phyloP scores from a whole-genome alignment of 2,797 vertebrate genomes.

The Lacerta agilis region DNA sequence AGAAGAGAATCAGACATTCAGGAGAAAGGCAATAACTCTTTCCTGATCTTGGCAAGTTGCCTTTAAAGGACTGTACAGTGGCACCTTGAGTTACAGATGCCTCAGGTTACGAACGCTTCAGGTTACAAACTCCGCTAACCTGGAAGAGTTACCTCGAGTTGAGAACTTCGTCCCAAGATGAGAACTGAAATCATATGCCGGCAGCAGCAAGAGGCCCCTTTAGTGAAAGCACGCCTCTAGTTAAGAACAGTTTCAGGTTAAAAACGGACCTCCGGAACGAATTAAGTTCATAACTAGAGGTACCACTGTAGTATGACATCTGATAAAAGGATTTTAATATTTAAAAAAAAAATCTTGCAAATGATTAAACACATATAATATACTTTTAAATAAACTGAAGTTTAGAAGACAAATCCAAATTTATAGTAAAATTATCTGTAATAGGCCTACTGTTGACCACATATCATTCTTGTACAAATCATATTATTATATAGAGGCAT shows the following conservation, averaged over 20 bases:
- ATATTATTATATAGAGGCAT: not conserved
- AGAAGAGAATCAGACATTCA: not conserved
- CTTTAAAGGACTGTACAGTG: not conserved
- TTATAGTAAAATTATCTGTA: not conserved
- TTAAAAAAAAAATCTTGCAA: not conserved
- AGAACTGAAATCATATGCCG: too few relatives aligned
- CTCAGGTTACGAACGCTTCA: too few relatives aligned
- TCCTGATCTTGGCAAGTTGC: not conserved
- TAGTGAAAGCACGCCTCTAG: too few relatives aligned
- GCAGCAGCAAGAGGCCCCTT: too few relatives aligned
- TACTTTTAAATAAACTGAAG: not conserved
- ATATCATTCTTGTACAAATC: not conserved
- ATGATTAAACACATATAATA: not conserved
- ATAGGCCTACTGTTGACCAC: not conserved
- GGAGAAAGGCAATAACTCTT: not conserved
- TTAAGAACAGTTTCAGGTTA: too few relatives aligned
- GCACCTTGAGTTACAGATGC: too few relatives aligned
- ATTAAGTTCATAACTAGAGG: too few relatives aligned
- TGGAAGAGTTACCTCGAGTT: too few relatives aligned
- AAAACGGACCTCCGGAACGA: too few relatives aligned
- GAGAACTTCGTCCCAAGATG: too few relatives aligned
- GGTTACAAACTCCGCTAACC: too few relatives aligned
- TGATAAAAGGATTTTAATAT: not conserved
- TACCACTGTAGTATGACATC: not conserved
- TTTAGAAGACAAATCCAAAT: not conserved